Percentiles rank a stretch among this genome's conserved stretches.
Evolutionary conservation across 2,888 invertebrate species (phyloP).

Genomic region (Archaeoteleia sp.): DNA sequence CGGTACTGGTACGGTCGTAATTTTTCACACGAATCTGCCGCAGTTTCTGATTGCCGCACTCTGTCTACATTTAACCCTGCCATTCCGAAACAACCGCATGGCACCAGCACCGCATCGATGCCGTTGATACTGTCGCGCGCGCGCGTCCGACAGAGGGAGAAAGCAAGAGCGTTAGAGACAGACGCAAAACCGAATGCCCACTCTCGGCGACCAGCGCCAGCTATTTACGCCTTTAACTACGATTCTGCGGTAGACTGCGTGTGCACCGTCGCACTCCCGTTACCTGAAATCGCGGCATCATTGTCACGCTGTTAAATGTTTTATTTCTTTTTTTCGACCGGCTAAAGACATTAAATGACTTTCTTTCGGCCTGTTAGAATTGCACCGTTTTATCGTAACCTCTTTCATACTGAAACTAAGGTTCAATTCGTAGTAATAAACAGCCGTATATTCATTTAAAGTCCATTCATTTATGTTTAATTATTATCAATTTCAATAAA

Average conservation of each 20-base stretch:
- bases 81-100: constrained; percentile 7
- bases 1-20: too few species aligned
- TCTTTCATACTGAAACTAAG: too few species aligned
- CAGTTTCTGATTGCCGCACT: background rate
- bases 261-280: constrained; percentile 4
- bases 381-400: too few species aligned
- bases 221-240: constrained; percentile 7
- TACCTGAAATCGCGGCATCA: constrained; percentile 5
- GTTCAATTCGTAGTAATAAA: too few species aligned
- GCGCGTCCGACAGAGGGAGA: constrained; percentile 4
- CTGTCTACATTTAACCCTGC: constrained; percentile 3
- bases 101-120: constrained; percentile 5
- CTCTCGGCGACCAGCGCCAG: constrained; percentile 2
- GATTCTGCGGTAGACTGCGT: constrained; percentile 7
- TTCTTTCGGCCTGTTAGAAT: too few species aligned
- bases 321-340: too few species aligned
- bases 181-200: constrained; percentile 3
- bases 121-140: constrained; percentile 6
- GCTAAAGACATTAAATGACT: too few species aligned
- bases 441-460: too few species aligned
- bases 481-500: too few species aligned
- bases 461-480: too few species aligned
- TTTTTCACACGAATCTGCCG: too few species aligned
- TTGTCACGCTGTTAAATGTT: constrained; percentile 11
- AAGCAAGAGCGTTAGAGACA: constrained; percentile 2